Conservation (phyloP, 2,888 invertebrate genomes). For the Ectemnius cavifrons region DNA sequence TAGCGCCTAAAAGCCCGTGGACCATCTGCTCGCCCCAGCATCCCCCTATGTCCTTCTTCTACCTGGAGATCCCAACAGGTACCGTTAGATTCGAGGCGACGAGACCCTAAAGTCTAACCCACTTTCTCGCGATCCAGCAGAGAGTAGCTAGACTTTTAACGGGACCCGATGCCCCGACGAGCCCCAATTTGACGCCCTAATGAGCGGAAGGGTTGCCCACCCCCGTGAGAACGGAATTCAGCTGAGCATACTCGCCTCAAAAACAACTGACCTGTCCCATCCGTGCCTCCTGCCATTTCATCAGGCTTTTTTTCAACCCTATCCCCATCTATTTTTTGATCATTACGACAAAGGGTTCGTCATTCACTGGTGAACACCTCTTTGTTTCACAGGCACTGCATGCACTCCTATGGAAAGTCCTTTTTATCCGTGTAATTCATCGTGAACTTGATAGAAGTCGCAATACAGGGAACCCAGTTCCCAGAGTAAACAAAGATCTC, state of each 20-base stretch:
- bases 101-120: conserved; percentile 54
- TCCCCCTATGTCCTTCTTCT: conserved; percentile 25
- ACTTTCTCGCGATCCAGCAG: conserved; percentile 50
- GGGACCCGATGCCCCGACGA: conserved; percentile 36
- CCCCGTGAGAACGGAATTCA: conserved; percentile 57
- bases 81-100: conserved; percentile 57
- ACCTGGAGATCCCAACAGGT: conserved; percentile 45
- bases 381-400: background rate
- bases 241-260: conserved; percentile 8
- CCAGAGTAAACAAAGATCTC: conserved; percentile 5
- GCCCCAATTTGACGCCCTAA: conserved; percentile 53
- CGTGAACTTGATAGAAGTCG: background rate
- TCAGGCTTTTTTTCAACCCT: background rate
- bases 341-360: no score
- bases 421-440: conserved; percentile 7
- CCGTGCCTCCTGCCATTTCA: background rate
- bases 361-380: background rate
- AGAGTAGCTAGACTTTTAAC: conserved; percentile 43
- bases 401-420: background rate
- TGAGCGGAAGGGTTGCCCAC: conserved; percentile 51
- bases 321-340: no score
- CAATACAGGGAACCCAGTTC: conserved; percentile 2
- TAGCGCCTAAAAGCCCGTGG: conserved; percentile 31
- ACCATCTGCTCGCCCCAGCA: conserved; percentile 42
- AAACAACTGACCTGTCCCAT: conserved; percentile 6